Conservation (phyloP, 1,140 invertebrate genomes). For the Pantala flavescens region DNA sequence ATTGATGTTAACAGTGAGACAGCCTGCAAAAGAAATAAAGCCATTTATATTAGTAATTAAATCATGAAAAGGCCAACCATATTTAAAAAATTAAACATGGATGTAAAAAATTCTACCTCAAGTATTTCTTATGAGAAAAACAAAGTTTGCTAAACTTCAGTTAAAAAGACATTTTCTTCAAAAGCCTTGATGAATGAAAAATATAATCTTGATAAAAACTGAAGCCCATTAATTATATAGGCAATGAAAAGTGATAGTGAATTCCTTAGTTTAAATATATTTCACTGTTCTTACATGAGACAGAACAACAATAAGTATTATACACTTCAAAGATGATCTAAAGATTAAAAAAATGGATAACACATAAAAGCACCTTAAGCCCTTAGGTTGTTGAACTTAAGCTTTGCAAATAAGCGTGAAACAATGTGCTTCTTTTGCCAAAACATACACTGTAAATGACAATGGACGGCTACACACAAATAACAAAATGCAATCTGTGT, state of each 20-base stretch:
- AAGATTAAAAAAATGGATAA: not conserved
- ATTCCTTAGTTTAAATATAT: too few relatives aligned
- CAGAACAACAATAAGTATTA: not conserved
- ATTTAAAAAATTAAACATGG: not conserved
- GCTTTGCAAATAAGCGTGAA: slow-evolving; percentile 1
- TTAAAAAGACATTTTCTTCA: too few relatives aligned
- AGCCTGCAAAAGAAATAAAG: too few relatives aligned
- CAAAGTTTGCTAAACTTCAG: too few relatives aligned
- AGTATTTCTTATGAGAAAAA: not conserved
- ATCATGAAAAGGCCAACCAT: not conserved
- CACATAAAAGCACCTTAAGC: not conserved
- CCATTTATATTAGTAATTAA: not conserved
- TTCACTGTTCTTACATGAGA: not conserved
- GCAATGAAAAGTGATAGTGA: too few relatives aligned
- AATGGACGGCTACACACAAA: not conserved
- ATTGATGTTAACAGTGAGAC: too few relatives aligned
- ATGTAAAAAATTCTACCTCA: not conserved
- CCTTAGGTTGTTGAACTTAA: not conserved
- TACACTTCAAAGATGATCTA: not conserved
- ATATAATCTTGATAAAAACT: too few relatives aligned
- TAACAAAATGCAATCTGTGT: slow-evolving; percentile 26
- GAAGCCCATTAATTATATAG: too few relatives aligned
- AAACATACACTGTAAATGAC: slow-evolving; percentile 6
- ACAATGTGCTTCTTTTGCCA: not conserved
- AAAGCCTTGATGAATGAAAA: too few relatives aligned